Conservation (phyloP, 2,113 vertebrate species). For the Amblyopsis rosae region DNA sequence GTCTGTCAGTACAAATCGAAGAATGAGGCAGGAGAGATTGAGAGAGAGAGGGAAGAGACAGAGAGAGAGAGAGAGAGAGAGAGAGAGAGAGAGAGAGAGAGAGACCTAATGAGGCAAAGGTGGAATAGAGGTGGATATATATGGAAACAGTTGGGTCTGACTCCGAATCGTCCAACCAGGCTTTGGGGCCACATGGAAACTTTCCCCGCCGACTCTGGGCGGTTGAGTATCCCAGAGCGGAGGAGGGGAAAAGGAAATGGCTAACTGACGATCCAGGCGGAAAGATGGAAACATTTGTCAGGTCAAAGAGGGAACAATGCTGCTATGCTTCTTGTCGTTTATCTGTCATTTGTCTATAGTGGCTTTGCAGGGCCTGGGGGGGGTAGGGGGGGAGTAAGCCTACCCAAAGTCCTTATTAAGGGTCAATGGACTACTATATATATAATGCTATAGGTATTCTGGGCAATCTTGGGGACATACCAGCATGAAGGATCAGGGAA, state of each 20-base stretch:
- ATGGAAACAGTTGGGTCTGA: conserved; percentile 63
- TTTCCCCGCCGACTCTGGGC: conserved; percentile 54
- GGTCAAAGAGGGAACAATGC: conserved; percentile 45
- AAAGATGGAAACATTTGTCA: conserved; percentile 74
- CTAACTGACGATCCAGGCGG: conserved; percentile 75
- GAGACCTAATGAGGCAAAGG: conserved; percentile 37
- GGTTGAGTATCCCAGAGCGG: conserved; percentile 68
- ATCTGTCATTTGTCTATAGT: conserved; percentile 14
- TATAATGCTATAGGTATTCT: too few species aligned
- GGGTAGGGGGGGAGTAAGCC: too few species aligned
- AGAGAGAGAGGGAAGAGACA: conserved; percentile 1
- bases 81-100: conserved; percentile 32
- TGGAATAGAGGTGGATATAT: conserved; percentile 44
- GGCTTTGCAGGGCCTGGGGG: too few species aligned
- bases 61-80: background rate
- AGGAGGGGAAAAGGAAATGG: conserved; percentile 62
- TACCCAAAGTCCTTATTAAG: too few species aligned
- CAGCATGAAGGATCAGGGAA: too few species aligned
- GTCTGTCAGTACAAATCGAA: conserved; percentile 31
- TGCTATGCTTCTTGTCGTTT: conserved; percentile 50
- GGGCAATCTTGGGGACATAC: too few species aligned
- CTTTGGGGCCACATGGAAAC: conserved; percentile 71
- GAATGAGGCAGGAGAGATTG: conserved; percentile 1
- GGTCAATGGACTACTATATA: too few species aligned
- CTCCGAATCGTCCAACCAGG: conserved; percentile 58